Evolutionary conservation across 2,888 invertebrate genomes (phyloP), one percentile per base, ranked within the genome.

Genomic region (Erynnis tages): DNA sequence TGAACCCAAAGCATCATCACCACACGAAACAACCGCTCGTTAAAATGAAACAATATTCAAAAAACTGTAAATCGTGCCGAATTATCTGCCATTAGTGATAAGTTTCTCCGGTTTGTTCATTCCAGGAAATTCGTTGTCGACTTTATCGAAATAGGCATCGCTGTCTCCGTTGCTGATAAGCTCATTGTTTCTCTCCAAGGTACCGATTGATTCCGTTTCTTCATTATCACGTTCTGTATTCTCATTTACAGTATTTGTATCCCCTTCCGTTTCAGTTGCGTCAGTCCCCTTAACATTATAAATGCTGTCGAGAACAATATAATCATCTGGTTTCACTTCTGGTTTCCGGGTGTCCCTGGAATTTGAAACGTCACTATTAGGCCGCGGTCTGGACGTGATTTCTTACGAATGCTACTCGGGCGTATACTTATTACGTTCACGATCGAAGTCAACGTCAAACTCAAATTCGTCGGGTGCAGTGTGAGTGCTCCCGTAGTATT

Each of bases 301-400:
- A 27, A 50, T 43, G 27, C 41, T 50, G 6, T 50, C 49, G 34
- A 50, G 49, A 34, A 50, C 35, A 43, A 50, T 41, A 25, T 13
- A 23, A 40, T 50, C 49, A n/a, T 35, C 49, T 43, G 11, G 6
- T 50, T 43, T 41, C 1, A 43, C 34, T 41, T 41, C 49, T 4
- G 49, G 41, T 11, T 17, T 17, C 10, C 25, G 34, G n/a, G 8
- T 16, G 11, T 34, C 34, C 23, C 49, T 50, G 41, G 3, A 50
- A 50, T 6, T 13, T 25, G n/a, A 50, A 25, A 41, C 5, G 3
- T 32, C 30, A 14, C 8, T 2, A 2, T 37, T 16, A 25, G 13
- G n/a, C n/a, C n/a, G n/a, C n/a, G n/a, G n/a, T n/a, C n/a, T n/a
- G n/a, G n/a, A n/a, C n/a, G n/a, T n/a, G n/a, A n/a, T n/a, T n/a